A percentile compares a stretch with the other conserved stretches of the same genome.
phyloP scores from a whole-genome alignment of 2,888 invertebrate species.

The Octonoba sinensis region DNA sequence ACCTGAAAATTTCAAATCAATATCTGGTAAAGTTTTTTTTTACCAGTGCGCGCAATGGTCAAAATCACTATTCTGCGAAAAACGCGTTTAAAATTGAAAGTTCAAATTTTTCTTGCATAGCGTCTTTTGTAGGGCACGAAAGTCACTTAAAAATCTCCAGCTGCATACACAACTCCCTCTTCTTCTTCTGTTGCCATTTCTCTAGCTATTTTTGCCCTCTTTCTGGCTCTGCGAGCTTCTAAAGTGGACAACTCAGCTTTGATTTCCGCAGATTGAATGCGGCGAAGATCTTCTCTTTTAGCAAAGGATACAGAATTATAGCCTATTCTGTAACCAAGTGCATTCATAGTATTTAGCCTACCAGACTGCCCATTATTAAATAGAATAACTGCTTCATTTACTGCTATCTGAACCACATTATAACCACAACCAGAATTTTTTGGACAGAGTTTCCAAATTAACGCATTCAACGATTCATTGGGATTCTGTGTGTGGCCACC shows the following conservation, averaged over 20 bases:
- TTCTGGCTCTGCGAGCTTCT: neutral
- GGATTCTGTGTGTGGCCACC: conserved; percentile 23
- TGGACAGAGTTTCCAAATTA: conserved; percentile 17
- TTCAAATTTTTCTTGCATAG: too few relatives aligned
- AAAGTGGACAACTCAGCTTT: neutral
- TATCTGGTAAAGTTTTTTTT: too few relatives aligned
- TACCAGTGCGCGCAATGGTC: too few relatives aligned
- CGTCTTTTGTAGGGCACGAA: too few relatives aligned
- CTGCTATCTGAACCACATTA: conserved; percentile 1
- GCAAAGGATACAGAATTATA: neutral
- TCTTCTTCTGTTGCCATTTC: neutral
- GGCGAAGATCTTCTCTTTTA: neutral
- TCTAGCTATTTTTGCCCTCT: neutral
- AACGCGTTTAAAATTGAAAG: too few relatives aligned
- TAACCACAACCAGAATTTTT: conserved; percentile 7
- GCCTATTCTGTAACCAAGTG: neutral
- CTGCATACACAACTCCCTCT: neutral
- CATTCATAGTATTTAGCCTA: neutral
- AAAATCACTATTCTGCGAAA: too few relatives aligned
- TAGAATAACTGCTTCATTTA: conserved; percentile 4
- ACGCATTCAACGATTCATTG: conserved; percentile 20
- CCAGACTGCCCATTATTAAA: conserved; percentile 18
- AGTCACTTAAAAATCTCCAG: neutral
- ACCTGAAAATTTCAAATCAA: too few relatives aligned
- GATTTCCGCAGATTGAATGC: neutral